Percentiles rank a stretch among this genome's conserved stretches.
These are phyloP conservation scores for Trichonephila clavipes DNA, from an alignment of 1,140 invertebrate species.

Conservation along the genomic window DNA sequence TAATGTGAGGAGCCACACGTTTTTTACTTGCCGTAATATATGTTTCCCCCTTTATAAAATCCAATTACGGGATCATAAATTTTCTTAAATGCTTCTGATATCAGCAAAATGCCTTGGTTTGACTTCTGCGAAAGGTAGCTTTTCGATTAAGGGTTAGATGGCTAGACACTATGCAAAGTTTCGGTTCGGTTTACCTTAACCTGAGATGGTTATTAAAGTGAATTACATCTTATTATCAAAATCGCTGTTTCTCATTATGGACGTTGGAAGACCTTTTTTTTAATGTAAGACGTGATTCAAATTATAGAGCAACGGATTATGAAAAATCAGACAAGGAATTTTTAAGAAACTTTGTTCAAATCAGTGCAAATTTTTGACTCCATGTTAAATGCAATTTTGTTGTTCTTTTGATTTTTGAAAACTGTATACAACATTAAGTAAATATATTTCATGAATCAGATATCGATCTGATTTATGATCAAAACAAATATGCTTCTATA, in stretches of 20 bases:
- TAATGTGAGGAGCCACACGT: background rate
- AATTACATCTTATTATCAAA: slow-evolving; percentile 15
- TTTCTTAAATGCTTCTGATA: slow-evolving; percentile 14
- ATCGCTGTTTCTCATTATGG: background rate
- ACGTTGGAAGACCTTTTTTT: background rate
- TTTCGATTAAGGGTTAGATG: background rate
- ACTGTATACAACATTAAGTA: no score
- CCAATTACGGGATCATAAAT: slow-evolving; percentile 19
- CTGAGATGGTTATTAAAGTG: background rate
- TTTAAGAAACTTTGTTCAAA: background rate
- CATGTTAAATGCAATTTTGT: no score
- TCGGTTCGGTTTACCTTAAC: background rate
- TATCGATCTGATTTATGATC: no score
- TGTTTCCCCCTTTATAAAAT: background rate
- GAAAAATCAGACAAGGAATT: background rate
- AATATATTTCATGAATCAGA: no score
- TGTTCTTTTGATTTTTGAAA: no score
- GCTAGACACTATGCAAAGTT: background rate
- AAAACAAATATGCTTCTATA: no score
- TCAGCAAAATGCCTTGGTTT: background rate
- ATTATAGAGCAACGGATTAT: background rate
- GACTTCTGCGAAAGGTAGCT: background rate
- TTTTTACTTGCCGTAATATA: background rate
- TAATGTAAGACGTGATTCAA: background rate
- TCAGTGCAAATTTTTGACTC: background rate